phyloP scores from a whole-genome alignment of 2,113 vertebrate species.

The Thermophis baileyi region DNA sequence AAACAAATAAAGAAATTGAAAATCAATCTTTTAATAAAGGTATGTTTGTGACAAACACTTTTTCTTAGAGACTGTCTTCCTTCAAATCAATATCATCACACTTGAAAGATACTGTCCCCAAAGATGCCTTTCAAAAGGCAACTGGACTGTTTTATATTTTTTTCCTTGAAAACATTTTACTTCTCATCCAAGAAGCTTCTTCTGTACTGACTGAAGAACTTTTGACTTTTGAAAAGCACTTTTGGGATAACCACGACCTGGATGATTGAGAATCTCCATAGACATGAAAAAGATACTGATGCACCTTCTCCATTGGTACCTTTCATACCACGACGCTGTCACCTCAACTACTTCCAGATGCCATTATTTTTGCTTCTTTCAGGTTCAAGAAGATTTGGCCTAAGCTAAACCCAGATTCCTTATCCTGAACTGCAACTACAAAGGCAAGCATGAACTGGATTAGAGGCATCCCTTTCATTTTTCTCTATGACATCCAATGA shows the following conservation, averaged over 20 bases:
- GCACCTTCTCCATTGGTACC: not conserved
- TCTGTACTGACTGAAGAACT: too few species aligned
- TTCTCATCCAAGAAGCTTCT: too few species aligned
- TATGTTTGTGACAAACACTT: not conserved
- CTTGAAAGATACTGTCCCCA: not conserved
- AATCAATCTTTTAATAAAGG: not conserved
- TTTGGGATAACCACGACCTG: too few species aligned
- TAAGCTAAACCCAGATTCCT: not conserved
- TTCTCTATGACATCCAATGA: not conserved
- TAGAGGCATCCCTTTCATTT: not conserved
- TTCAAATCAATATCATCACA: not conserved
- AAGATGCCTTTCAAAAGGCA: too few species aligned
- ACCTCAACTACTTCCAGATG: not conserved
- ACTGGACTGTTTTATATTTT: too few species aligned
- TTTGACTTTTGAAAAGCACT: too few species aligned
- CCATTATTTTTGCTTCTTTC: not conserved
- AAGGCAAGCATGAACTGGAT: not conserved
- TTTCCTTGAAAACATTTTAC: too few species aligned
- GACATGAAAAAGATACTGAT: not conserved
- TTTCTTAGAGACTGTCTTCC: not conserved
- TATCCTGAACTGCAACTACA: not conserved
- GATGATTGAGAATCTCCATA: too few species aligned
- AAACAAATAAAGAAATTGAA: not conserved
- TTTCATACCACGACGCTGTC: not conserved
- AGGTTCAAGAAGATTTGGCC: not conserved